Base-by-base conservation (phyloP, 2,888 invertebrate species). In the Mechanitis messenoides region DNA sequence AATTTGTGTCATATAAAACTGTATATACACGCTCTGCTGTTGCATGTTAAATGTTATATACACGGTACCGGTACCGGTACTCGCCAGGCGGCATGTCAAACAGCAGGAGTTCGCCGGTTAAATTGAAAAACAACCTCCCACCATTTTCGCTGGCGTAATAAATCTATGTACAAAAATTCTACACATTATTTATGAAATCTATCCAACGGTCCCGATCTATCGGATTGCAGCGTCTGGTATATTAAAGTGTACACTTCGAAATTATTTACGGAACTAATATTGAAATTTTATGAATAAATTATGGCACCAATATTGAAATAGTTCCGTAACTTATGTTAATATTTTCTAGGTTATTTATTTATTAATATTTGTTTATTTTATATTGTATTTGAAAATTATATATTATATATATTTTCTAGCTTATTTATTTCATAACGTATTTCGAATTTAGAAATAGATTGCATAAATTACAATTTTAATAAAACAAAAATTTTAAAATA, bases 121-220 rank as follows among this genome's bases (percentile, higher is more conserved):
- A 91, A 91, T 91, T 90, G 91, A 90, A 91, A 90, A 91, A 91
- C 90, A 89, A 90, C 89, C 90, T 89, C 89, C 88, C 85, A 85
- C 87, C 86, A 90, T 89, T 90, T 90, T 90, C 87, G 87, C 87
- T 84, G 84, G 82, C 85, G 87, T 88, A 88, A 90, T 90, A 90
- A 90, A 90, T 90, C 90, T 90, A 90, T 89, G 90, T 90, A 90
- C 87, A 88, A 87, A 89, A 89, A 89, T 88, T 86, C 85, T 87
- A 87, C 88, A 85, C 85, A 83, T 85, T 89, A 88, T 90, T 90
- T 89, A 87, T 90, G 84, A 88, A 90, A 89, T 86, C 84, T 87
- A 88, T 87, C 83, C 75, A 77, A 78, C 73, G 75, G 73, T 76
- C 72, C 74, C 77, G 77, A 82, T 84, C 83, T 84, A 79, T 83